Base-by-base conservation (phyloP, 2,888 invertebrate species). In the Periphyllus acericola region DNA sequence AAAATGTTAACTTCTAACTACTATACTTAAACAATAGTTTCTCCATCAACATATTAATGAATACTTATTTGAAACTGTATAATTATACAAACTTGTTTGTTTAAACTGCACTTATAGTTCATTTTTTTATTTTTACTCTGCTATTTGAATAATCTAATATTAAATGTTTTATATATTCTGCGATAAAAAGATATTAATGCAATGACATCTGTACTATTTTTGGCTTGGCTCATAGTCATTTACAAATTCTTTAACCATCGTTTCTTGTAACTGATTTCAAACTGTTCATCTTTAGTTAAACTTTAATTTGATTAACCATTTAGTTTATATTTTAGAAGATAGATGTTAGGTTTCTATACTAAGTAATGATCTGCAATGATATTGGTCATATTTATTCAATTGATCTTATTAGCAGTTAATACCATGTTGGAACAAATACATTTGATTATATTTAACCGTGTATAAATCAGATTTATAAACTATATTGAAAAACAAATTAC, bases 161-260 rank as follows among this genome's bases (percentile, higher is more conserved):
- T 55, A n/a, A 36, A 36, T 36, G 21, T 46, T 52, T 83, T 74
- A 55, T 82, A 83, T 83, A 36, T 60, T 55, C 21, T 74, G 29
- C 6, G 29, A 74, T 83, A 6, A 72, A 60, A 74, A 75, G 5
- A 83, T 60, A 40, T 55, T 72, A 82, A 60, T 29, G 74, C 60
- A 75, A 83, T 60, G 74, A 60, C 83, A 83, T 83, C 60, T 83
- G 74, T 74, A 83, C 83, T 83, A 83, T 83, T 83, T 83, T 83
- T 83, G 60, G 36, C 83, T 83, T 83, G 83, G 83, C 83, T 83
- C 83, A 74, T 36, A 60, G 21, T 83, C 83, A 55, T 60, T n/a
- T 60, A 60, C 29, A 83, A 83, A 83, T 83, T 83, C 83, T 83
- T 83, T 40, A 40, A 74, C 60, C 74, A 83, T 83, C 25, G 40